phyloP scores from a whole-genome alignment of 2,888 invertebrate genomes.

The Caenorhabditis zanzibari region DNA sequence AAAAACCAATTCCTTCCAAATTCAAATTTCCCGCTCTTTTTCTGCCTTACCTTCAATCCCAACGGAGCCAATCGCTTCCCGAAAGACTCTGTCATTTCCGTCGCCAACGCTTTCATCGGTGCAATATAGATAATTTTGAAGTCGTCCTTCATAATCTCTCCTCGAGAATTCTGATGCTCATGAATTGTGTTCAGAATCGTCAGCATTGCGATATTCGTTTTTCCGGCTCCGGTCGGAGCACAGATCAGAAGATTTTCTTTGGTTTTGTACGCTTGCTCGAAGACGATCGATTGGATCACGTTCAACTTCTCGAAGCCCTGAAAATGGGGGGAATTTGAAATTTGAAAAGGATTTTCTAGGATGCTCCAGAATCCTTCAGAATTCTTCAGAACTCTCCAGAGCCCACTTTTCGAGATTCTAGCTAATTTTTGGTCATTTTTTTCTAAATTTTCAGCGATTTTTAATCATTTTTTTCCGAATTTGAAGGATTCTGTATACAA shows the following conservation, averaged over 20 bases:
- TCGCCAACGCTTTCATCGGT: slow-evolving; percentile 99
- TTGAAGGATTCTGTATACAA: too few relatives aligned
- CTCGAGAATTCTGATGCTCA: slow-evolving; percentile 89
- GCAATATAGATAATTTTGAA: slow-evolving; percentile 99
- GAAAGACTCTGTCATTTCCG: slow-evolving; percentile 95
- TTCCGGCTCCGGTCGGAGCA: slow-evolving; percentile 98
- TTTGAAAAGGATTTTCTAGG: not conserved
- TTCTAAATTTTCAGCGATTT: too few relatives aligned
- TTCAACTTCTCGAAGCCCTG: slow-evolving; percentile 91
- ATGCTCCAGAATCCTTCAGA: too few relatives aligned
- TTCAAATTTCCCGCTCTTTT: not conserved
- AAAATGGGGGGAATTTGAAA: not conserved
- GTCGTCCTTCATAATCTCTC: slow-evolving; percentile 91
- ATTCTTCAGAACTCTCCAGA: too few relatives aligned
- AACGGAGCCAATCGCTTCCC: slow-evolving; percentile 88
- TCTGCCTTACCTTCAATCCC: slow-evolving; percentile 86
- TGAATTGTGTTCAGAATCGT: slow-evolving; percentile 94
- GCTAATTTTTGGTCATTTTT: too few relatives aligned
- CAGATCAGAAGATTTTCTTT: slow-evolving; percentile 98
- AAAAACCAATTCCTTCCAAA: too few relatives aligned
- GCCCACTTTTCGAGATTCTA: too few relatives aligned
- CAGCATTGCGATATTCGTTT: slow-evolving; percentile 97
- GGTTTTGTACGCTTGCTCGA: slow-evolving; percentile 94
- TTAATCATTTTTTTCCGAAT: too few relatives aligned
- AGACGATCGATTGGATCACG: slow-evolving; percentile 96